A percentile compares a stretch with the other conserved stretches of the same genome.
Evolutionary conservation across 2,888 invertebrate genomes (phyloP).

Genomic region (Trichacis sp.): DNA sequence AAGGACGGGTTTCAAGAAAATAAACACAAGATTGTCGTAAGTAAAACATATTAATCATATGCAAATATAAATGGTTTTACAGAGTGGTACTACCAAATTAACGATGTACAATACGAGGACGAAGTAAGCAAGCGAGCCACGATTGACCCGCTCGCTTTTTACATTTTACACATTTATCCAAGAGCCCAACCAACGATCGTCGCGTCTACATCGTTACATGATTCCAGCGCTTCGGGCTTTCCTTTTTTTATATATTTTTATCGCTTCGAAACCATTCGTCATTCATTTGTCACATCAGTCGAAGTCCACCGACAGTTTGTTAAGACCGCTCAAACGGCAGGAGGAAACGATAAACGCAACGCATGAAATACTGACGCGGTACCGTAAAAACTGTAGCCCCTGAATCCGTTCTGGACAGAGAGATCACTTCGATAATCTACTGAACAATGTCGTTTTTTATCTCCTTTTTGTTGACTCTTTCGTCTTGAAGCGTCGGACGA

Average conservation of each 20-base stretch:
- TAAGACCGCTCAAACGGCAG: slow-evolving; percentile 41
- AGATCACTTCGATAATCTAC: background rate
- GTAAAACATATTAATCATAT: slow-evolving; percentile 67
- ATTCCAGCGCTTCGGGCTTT: slow-evolving; percentile 8
- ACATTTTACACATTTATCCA: slow-evolving; percentile 32
- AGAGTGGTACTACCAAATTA: slow-evolving; percentile 63
- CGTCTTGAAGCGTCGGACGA: too few relatives aligned
- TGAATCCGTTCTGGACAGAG: slow-evolving; percentile 1
- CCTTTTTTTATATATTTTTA: background rate
- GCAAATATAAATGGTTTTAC: slow-evolving; percentile 67
- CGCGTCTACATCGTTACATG: slow-evolving; percentile 13
- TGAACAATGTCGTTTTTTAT: background rate
- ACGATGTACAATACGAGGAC: slow-evolving; percentile 60
- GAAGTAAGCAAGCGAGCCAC: slow-evolving; percentile 41
- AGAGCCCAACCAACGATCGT: slow-evolving; percentile 20
- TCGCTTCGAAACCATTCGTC: slow-evolving; percentile 16
- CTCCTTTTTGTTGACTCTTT: background rate
- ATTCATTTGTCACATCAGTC: slow-evolving; percentile 25
- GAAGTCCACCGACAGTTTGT: slow-evolving; percentile 39
- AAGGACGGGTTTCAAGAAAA: slow-evolving; percentile 9
- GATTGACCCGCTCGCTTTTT: slow-evolving; percentile 23
- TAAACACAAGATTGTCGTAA: slow-evolving; percentile 47
- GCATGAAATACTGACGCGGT: slow-evolving; percentile 7
- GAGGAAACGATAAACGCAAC: slow-evolving; percentile 36
- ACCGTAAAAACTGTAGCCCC: slow-evolving; percentile 2